Evolutionary conservation across 2,113 vertebrate genomes (phyloP).

Genomic region (Agelaius tricolor): DNA sequence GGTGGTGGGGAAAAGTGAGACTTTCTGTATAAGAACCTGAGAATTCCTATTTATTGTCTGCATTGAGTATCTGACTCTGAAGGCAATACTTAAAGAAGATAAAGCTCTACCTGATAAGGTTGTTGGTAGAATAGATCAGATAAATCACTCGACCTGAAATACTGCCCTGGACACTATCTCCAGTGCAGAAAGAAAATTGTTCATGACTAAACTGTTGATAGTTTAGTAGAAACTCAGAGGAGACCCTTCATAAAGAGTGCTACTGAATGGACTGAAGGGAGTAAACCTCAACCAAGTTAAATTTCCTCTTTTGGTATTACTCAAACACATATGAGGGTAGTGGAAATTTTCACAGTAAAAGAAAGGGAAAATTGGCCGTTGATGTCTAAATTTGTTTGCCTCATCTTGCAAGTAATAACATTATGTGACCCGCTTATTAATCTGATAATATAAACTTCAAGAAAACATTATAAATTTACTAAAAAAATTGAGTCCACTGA

Average conservation of each 20-base stretch:
- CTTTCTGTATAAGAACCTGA: not conserved
- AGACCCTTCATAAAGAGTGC: not conserved
- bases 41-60: not conserved
- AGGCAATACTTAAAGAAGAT: not conserved
- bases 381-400: not conserved
- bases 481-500: not conserved
- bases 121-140: not conserved
- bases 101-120: not conserved
- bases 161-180: not conserved
- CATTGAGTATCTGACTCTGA: not conserved
- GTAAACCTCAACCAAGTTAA: not conserved
- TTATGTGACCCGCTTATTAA: not conserved
- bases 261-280: not conserved
- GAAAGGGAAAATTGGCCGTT: not conserved
- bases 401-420: not conserved
- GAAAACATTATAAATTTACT: not conserved
- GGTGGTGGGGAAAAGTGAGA: not conserved
- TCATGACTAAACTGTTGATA: not conserved
- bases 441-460: not conserved
- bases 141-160: not conserved
- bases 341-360: not conserved
- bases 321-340: not conserved
- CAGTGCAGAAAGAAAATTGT: not conserved
- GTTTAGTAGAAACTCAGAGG: not conserved
- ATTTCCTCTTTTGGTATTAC: not conserved